Conservation (phyloP, 2,797 vertebrate genomes). For the Falco novaeseelandiae region DNA sequence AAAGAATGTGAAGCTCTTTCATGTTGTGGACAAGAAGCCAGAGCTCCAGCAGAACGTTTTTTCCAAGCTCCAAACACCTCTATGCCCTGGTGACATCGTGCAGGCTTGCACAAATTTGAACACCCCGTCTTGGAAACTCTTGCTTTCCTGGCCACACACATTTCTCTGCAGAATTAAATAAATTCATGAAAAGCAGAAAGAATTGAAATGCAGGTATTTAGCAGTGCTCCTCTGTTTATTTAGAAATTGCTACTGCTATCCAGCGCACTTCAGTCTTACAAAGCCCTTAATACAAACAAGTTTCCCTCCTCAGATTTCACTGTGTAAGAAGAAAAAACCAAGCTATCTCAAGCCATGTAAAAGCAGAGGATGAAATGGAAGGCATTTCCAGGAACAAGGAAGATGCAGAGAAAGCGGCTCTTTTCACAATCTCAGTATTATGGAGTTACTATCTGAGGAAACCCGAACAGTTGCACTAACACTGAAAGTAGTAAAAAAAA, state of each 20-base stretch:
- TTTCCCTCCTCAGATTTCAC: background rate
- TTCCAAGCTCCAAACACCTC: background rate
- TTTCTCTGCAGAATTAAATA: background rate
- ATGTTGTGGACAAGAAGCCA: background rate
- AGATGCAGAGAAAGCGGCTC: background rate
- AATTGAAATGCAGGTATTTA: background rate
- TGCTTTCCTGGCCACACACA: background rate
- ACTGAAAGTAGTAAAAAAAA: background rate
- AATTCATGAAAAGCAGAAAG: background rate
- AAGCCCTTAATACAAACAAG: background rate
- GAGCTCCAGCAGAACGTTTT: background rate
- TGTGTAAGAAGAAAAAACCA: background rate
- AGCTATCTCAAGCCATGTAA: background rate
- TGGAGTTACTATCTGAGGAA: background rate
- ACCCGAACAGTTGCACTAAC: background rate
- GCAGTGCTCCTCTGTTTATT: background rate
- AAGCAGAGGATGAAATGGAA: background rate
- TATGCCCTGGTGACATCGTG: background rate
- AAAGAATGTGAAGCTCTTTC: background rate
- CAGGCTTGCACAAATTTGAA: background rate
- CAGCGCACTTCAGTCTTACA: background rate
- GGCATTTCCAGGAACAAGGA: background rate
- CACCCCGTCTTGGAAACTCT: background rate
- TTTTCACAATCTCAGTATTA: background rate
- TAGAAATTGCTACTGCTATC: background rate